Conservation (phyloP, 2,113 vertebrate genomes). For the Chaenogobius annularis region DNA sequence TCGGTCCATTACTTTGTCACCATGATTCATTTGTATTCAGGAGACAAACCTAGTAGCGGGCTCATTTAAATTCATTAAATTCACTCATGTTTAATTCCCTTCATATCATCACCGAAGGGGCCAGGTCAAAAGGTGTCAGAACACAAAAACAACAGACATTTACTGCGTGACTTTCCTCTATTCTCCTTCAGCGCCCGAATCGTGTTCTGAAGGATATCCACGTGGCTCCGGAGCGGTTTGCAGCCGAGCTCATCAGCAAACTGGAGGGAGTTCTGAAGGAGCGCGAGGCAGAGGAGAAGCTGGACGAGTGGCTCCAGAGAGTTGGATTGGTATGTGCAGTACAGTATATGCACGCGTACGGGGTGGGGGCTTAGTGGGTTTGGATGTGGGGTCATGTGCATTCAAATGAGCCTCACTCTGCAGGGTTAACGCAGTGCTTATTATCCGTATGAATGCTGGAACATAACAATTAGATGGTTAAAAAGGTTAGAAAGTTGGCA, state of each 20-base stretch:
- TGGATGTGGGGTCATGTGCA: not conserved
- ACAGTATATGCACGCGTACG: not conserved
- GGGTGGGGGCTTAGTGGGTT: not conserved
- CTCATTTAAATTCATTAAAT: constrained; percentile 13
- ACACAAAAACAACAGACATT: constrained; percentile 8
- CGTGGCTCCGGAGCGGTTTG: constrained; percentile 91
- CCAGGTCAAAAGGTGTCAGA: constrained; percentile 24
- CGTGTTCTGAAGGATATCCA: constrained; percentile 93
- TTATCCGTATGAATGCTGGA: not conserved
- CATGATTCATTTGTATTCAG: constrained; percentile 11
- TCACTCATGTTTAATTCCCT: constrained; percentile 16
- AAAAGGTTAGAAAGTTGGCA: not conserved
- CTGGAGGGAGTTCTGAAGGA: constrained; percentile 88
- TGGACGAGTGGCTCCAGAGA: constrained; percentile 88
- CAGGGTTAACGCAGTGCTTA: not conserved
- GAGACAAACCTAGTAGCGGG: constrained; percentile 11
- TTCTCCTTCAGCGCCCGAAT: constrained; percentile 81
- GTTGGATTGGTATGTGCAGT: constrained; percentile 81
- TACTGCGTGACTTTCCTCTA: constrained; percentile 18
- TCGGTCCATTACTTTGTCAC: not conserved
- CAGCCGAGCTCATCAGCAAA: constrained; percentile 89
- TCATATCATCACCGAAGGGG: constrained; percentile 1
- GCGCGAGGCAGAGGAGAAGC: constrained; percentile 85
- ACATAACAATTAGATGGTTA: not conserved
- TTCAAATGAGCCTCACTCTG: not conserved